phyloP scores from a whole-genome alignment of 1,140 invertebrate species.

The Ips nitidus region DNA sequence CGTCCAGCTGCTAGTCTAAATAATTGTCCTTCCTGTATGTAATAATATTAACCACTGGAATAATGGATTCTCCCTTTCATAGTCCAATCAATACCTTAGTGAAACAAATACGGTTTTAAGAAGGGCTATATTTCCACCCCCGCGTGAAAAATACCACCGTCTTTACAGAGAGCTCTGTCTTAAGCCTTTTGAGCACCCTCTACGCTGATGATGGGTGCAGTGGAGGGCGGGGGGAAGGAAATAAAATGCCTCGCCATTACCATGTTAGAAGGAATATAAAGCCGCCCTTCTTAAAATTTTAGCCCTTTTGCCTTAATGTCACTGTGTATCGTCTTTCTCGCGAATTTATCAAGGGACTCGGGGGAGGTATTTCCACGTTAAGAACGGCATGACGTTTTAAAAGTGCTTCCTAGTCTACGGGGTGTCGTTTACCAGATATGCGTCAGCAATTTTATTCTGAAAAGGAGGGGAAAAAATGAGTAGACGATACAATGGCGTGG shows the following conservation, averaged over 20 bases:
- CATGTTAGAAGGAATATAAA: constrained; percentile 32
- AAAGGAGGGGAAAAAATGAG: too few species aligned
- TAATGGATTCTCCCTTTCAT: background rate
- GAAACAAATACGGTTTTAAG: constrained; percentile 23
- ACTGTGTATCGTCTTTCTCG: constrained; percentile 48
- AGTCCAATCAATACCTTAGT: constrained; percentile 12
- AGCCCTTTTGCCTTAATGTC: constrained; percentile 47
- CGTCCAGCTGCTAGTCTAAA: too few species aligned
- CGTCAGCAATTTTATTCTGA: too few species aligned
- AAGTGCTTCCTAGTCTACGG: constrained; percentile 4
- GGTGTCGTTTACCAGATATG: too few species aligned
- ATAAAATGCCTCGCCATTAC: constrained; percentile 36
- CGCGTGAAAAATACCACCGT: constrained; percentile 23
- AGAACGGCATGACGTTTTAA: constrained; percentile 17
- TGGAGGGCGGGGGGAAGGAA: constrained; percentile 12
- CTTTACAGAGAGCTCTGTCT: constrained; percentile 2
- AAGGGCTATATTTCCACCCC: constrained; percentile 24
- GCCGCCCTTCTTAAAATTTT: constrained; percentile 42
- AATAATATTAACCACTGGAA: too few species aligned
- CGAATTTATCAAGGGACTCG: constrained; percentile 44
- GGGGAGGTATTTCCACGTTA: constrained; percentile 44
- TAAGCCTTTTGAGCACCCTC: constrained; percentile 6
- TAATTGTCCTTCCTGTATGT: too few species aligned
- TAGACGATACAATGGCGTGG: too few species aligned
- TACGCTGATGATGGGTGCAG: background rate